Evolutionary conservation across 2,888 invertebrate species (phyloP).

Genomic region (Timema cristinae): DNA sequence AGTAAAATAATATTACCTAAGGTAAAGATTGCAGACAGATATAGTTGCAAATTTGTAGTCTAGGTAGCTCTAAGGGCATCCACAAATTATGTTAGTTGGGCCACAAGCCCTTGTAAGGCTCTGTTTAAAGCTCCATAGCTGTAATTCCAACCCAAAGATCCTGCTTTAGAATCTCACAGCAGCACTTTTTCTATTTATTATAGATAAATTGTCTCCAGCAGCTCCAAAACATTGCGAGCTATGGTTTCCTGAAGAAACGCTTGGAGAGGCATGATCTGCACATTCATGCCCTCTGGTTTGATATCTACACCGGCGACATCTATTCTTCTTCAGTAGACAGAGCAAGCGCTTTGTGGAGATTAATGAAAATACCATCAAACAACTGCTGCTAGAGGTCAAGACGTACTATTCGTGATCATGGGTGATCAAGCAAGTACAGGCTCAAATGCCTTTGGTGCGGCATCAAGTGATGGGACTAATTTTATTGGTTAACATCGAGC

Average conservation of each 20-base stretch:
- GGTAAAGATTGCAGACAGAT: no score
- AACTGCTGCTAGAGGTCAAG: conserved; percentile 69
- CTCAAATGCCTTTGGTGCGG: no score
- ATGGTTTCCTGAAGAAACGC: conserved; percentile 81
- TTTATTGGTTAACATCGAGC: no score
- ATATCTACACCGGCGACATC: conserved; percentile 94
- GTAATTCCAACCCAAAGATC: no score
- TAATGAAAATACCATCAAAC: conserved; percentile 74
- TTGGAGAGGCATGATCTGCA: conserved; percentile 77
- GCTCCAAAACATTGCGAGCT: conserved; percentile 87
- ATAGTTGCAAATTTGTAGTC: no score
- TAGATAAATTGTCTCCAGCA: conserved; percentile 87
- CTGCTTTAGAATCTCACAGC: background rate
- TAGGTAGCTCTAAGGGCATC: no score
- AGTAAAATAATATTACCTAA: no score
- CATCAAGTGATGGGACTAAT: no score
- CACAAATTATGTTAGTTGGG: no score
- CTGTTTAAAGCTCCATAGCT: no score
- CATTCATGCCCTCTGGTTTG: conserved; percentile 95
- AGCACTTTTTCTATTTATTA: conserved; percentile 37
- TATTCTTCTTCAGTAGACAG: conserved; percentile 77
- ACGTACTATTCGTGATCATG: conserved; percentile 53
- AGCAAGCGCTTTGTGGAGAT: conserved; percentile 81
- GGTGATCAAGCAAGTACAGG: no score
- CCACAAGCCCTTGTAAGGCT: no score